phyloP scores from a whole-genome alignment of 2,797 vertebrate species.

The Naso thynnoides region DNA sequence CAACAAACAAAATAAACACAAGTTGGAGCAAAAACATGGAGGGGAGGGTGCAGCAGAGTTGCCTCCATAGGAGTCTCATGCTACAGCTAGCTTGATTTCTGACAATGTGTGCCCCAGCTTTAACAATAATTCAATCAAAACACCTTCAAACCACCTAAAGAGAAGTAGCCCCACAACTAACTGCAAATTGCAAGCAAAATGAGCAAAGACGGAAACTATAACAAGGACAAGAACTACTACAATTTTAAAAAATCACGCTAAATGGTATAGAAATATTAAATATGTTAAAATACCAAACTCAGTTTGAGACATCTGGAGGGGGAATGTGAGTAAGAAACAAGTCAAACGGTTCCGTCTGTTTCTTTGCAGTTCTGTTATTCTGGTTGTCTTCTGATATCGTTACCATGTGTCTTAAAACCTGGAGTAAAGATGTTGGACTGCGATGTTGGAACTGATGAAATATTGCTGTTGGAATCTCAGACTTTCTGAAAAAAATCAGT shows the following conservation, averaged over 20 bases:
- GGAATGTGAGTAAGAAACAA: slow-evolving; percentile 7
- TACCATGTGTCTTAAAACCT: background rate
- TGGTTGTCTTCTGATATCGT: slow-evolving; percentile 9
- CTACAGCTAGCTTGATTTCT: no score
- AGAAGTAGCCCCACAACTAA: no score
- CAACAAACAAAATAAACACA: no score
- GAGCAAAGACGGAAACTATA: background rate
- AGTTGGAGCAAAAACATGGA: no score
- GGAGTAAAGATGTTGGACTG: background rate
- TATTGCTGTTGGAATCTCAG: slow-evolving; percentile 7
- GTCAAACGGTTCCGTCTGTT: background rate
- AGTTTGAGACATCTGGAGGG: background rate
- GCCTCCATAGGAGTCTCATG: no score
- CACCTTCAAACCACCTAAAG: no score
- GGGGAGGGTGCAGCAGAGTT: no score
- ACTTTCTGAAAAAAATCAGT: background rate
- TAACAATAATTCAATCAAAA: no score
- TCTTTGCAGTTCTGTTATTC: background rate
- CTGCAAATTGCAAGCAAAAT: background rate
- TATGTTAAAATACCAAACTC: background rate
- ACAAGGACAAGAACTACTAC: background rate
- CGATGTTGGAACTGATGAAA: slow-evolving; percentile 6
- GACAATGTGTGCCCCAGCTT: no score
- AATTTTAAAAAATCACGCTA: background rate
- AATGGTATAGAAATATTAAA: background rate